Evolutionary conservation across 2,113 vertebrate genomes (phyloP).

Genomic region (Loxodonta africana): DNA sequence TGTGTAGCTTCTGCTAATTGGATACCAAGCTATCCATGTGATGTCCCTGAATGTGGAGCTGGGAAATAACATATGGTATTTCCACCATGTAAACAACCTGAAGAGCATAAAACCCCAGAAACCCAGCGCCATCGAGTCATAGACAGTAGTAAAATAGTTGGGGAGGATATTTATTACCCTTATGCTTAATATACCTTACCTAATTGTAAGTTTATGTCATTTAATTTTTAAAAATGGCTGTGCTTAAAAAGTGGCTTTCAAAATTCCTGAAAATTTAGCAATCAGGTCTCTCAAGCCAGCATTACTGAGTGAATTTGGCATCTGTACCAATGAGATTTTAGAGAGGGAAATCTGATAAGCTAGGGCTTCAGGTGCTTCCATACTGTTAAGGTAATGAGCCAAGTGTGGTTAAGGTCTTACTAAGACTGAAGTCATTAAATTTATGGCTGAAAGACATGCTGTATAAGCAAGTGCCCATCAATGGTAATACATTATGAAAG

Average conservation of each 20-base stretch:
- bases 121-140: no score
- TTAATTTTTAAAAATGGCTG: background rate
- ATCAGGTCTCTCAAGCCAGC: background rate
- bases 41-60: background rate
- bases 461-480: background rate
- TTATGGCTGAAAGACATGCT: background rate
- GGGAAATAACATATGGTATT: background rate
- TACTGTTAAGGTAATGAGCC: background rate
- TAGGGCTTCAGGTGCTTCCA: background rate
- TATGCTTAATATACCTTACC: background rate
- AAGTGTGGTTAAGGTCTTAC: background rate
- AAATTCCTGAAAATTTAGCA: background rate
- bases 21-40: background rate
- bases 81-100: background rate
- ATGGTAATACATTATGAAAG: background rate
- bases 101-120: background rate
- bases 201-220: background rate
- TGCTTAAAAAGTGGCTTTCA: background rate
- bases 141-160: background rate
- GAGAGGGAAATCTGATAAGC: background rate
- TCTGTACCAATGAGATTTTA: background rate
- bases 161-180: background rate
- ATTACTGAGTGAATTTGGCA: background rate
- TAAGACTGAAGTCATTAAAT: background rate
- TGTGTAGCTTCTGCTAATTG: background rate